phyloP scores from a whole-genome alignment of 2,888 invertebrate species.

The Molanna angustata region DNA sequence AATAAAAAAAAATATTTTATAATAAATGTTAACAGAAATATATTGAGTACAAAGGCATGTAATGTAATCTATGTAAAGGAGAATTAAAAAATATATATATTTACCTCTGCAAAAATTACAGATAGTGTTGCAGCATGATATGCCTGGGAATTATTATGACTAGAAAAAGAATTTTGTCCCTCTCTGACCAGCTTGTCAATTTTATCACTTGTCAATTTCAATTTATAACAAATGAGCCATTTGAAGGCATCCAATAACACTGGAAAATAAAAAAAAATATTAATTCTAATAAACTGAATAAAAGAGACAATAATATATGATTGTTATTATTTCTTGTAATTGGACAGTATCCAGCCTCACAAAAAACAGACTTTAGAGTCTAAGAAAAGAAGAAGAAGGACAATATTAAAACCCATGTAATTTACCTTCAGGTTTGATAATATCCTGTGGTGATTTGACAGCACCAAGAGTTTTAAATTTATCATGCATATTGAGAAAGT shows the following conservation, averaged over 20 bases:
- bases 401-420: not conserved
- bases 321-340: no score
- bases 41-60: no score
- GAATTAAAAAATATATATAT: not conserved
- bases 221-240: constrained; percentile 79
- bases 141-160: constrained; percentile 83
- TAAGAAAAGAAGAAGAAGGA: no score
- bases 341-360: no score
- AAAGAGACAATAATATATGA: no score
- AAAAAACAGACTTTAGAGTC: no score
- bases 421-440: constrained; percentile 54
- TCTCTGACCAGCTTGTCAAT: constrained; percentile 50
- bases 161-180: constrained; percentile 66
- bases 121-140: constrained; percentile 77
- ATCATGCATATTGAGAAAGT: constrained; percentile 60
- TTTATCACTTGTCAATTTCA: constrained; percentile 66
- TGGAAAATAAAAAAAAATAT: constrained; percentile 41
- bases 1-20: no score
- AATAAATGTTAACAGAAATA: no score
- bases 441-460: constrained; percentile 49
- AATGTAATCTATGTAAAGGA: no score
- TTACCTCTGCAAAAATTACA: constrained; percentile 79
- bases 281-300: no score
- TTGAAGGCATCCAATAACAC: constrained; percentile 67
- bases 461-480: constrained; percentile 27